These are phyloP conservation scores for Lymantria dispar DNA, from an alignment of 2,888 invertebrate genomes.

Conservation along the genomic window DNA sequence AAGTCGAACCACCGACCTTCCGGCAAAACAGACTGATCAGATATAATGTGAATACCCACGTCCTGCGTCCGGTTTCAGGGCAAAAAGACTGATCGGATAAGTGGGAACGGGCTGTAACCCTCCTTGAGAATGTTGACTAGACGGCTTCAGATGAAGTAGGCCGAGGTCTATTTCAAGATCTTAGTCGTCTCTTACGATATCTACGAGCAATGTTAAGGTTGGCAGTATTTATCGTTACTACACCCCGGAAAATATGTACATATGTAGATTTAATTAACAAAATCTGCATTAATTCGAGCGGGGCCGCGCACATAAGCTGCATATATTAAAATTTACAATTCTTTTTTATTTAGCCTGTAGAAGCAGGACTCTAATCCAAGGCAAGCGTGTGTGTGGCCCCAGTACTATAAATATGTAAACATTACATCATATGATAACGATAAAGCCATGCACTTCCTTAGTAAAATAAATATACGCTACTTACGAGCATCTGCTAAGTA, in stretches of 20 bases:
- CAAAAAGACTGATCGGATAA: not conserved
- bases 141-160: too few relatives aligned
- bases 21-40: slow-evolving; percentile 1
- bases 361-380: slow-evolving; percentile 17
- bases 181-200: too few relatives aligned
- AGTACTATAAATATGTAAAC: slow-evolving; percentile 33
- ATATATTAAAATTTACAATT: slow-evolving; percentile 16
- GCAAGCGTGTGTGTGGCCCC: slow-evolving; percentile 34
- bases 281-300: too few relatives aligned
- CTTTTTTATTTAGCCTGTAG: slow-evolving; percentile 19
- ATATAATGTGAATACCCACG: slow-evolving; percentile 1
- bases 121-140: too few relatives aligned
- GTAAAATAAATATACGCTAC: slow-evolving; percentile 14
- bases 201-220: too few relatives aligned
- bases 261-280: too few relatives aligned
- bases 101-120: too few relatives aligned
- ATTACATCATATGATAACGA: slow-evolving; percentile 47
- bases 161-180: too few relatives aligned
- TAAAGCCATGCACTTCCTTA: slow-evolving; percentile 38
- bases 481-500: slow-evolving; percentile 8
- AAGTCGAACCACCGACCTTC: slow-evolving; percentile 1
- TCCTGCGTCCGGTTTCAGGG: slow-evolving; percentile 1
- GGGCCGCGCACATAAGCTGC: not conserved
- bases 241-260: too few relatives aligned
- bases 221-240: too few relatives aligned